These are phyloP conservation scores for Acarapis woodi DNA, from an alignment of 1,140 invertebrate genomes.

Conservation along the genomic window DNA sequence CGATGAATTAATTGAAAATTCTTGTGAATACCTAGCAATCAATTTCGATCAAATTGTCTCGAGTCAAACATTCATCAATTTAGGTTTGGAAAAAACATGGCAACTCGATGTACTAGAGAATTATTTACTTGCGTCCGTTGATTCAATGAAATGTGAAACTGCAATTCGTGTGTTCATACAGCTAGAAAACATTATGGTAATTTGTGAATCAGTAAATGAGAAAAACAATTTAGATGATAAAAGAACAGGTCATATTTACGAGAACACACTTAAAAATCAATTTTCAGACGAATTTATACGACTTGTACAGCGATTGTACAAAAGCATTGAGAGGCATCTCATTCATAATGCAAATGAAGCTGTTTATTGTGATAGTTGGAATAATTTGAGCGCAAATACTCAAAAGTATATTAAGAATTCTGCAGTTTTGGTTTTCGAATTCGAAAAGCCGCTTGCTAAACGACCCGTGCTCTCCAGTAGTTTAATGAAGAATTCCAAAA, in stretches of 20 bases:
- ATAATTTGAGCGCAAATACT: conserved; percentile 10
- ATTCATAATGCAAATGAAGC: conserved; percentile 15
- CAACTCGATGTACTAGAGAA: conserved; percentile 24
- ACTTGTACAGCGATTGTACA: conserved; percentile 14
- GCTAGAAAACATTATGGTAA: conserved; percentile 12
- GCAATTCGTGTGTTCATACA: conserved; percentile 33
- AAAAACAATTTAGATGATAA: background rate
- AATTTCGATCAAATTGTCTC: conserved; percentile 31
- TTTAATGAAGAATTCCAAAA: no score
- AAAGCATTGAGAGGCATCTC: conserved; percentile 15
- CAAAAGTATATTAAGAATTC: conserved; percentile 15
- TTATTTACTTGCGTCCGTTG: conserved; percentile 29
- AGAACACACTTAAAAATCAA: no score
- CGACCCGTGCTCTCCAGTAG: conserved; percentile 21
- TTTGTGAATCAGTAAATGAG: background rate
- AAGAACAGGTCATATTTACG: no score
- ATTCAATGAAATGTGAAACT: conserved; percentile 31
- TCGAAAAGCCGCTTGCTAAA: conserved; percentile 11
- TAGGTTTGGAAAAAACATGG: conserved; percentile 20
- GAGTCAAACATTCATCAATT: conserved; percentile 27
- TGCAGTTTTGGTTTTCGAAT: conserved; percentile 15
- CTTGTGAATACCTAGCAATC: conserved; percentile 29
- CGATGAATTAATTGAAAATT: conserved; percentile 31
- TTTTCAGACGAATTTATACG: conserved; percentile 12
- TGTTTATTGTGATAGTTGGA: conserved; percentile 14